Evolutionary conservation across 2,113 vertebrate genomes (phyloP).

Genomic region (Capreolus pygargus): DNA sequence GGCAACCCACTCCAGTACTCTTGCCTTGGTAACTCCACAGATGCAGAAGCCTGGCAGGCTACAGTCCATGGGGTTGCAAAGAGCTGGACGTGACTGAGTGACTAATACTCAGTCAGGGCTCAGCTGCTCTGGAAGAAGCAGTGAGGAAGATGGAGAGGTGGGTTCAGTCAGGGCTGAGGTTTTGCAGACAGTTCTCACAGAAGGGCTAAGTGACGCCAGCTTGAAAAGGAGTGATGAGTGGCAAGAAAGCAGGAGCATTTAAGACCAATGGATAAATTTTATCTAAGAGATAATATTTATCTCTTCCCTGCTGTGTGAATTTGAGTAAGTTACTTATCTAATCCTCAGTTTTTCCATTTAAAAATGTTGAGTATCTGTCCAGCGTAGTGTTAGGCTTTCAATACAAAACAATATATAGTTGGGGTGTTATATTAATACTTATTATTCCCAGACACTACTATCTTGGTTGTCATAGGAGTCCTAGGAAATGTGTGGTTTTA

Average conservation of each 20-base stretch:
- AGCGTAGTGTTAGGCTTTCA: neutral
- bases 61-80: neutral
- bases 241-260: neutral
- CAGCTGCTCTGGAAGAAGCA: neutral
- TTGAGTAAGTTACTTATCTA: neutral
- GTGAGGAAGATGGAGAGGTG: neutral
- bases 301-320: neutral
- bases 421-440: neutral
- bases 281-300: neutral
- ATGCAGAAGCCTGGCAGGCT: neutral
- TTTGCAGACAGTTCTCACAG: neutral
- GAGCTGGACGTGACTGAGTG: neutral
- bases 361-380: neutral
- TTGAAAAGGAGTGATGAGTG: neutral
- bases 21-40: rapidly evolving
- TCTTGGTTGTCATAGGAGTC: neutral
- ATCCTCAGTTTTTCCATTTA: neutral
- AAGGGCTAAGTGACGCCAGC: neutral
- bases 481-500: neutral
- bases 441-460: neutral
- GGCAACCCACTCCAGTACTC: neutral
- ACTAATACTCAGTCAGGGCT: neutral
- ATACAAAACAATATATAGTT: neutral
- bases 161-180: neutral
- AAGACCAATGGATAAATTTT: neutral